Conservation (phyloP, 35 echinoderm and acorn worm species). For the Ophioderma brevispina region DNA sequence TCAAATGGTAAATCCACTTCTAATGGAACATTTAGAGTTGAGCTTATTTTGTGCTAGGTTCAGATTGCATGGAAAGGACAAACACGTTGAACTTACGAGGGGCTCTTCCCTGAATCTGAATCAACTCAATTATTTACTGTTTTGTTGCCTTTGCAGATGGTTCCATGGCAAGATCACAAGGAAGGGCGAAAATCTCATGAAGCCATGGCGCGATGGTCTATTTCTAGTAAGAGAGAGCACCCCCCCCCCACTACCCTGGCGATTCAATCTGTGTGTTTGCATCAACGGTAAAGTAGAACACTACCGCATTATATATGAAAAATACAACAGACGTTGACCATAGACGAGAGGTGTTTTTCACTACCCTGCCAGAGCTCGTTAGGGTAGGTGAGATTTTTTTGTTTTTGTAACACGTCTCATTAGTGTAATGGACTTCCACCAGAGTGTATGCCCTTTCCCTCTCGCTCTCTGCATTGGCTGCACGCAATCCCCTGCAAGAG, state of each 20-base stretch:
- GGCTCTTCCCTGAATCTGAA: too few relatives aligned
- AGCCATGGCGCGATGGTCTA: conserved; percentile 56
- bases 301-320: conserved; percentile 76
- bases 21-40: too few relatives aligned
- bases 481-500: too few relatives aligned
- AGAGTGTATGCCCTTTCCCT: too few relatives aligned
- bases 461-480: too few relatives aligned
- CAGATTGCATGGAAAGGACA: too few relatives aligned
- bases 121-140: too few relatives aligned
- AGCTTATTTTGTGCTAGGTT: too few relatives aligned
- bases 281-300: conserved; percentile 65
- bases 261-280: conserved; percentile 94
- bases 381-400: conserved; percentile 56
- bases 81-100: too few relatives aligned
- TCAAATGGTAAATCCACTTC: too few relatives aligned
- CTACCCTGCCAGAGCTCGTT: conserved; percentile 66
- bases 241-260: conserved; percentile 79
- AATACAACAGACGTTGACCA: conserved; percentile 59
- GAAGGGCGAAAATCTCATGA: conserved; percentile 77
- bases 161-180: conserved; percentile 95
- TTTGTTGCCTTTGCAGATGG: conserved; percentile 54
- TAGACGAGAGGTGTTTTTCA: conserved; percentile 92
- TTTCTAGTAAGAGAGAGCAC: conserved; percentile 93
- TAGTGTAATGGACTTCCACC: too few relatives aligned
- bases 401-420: too few relatives aligned